Percentiles rank a stretch among this genome's conserved stretches.
phyloP scores from a whole-genome alignment of 2,888 invertebrate species.

The Bibio marci region DNA sequence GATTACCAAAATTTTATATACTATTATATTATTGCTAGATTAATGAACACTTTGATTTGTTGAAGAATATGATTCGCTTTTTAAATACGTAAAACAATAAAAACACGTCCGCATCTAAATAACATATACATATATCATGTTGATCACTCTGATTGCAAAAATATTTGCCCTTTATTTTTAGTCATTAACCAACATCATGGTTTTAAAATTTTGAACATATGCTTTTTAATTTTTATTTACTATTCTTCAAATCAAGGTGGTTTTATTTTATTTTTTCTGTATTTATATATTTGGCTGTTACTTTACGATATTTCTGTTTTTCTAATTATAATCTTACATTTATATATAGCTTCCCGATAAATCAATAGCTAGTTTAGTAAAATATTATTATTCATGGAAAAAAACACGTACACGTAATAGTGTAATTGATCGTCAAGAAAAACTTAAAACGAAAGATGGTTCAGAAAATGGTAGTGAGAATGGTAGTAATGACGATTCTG shows the following conservation, averaged over 20 bases:
- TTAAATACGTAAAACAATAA: not conserved
- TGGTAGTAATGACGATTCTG: conserved; percentile 66
- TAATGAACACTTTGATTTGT: no score
- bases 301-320: conserved; percentile 9
- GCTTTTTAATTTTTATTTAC: no score
- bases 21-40: no score
- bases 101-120: no score
- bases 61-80: conserved; percentile 4
- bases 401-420: conserved; percentile 84
- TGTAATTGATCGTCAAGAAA: conserved; percentile 75
- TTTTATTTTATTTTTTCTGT: not conserved
- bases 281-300: not conserved
- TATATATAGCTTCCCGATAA: conserved; percentile 77
- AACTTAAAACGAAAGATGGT: conserved; percentile 33
- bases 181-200: no score
- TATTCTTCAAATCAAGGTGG: no score
- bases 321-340: not conserved
- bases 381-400: conserved; percentile 98
- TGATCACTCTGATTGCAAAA: no score
- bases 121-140: no score
- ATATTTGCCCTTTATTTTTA: no score
- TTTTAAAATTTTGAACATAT: no score
- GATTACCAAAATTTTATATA: no score
- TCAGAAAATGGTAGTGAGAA: conserved; percentile 72
- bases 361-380: conserved; percentile 86